These are phyloP conservation scores for Xiphophorus couchianus DNA, from an alignment of 2,113 vertebrate species.

Conservation along the genomic window DNA sequence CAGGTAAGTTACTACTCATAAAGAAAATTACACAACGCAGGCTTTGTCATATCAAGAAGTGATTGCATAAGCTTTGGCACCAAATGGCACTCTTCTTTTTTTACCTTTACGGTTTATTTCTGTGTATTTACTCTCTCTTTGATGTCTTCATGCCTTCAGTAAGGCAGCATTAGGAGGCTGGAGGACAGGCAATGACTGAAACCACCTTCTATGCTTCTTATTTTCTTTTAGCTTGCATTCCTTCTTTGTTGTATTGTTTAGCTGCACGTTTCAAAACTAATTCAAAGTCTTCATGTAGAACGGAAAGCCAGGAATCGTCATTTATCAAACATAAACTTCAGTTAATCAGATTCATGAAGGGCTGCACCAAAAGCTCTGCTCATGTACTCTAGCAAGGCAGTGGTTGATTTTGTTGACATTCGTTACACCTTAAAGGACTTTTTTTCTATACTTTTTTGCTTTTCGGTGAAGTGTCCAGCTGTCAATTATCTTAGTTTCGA, in stretches of 20 bases:
- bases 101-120: not conserved
- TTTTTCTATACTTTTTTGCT: not conserved
- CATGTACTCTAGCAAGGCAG: not conserved
- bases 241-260: not conserved
- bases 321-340: not conserved
- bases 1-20: not conserved
- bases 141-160: not conserved
- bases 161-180: not conserved
- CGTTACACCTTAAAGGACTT: not conserved
- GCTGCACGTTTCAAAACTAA: not conserved
- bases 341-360: not conserved
- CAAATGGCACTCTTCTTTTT: not conserved
- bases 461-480: not conserved
- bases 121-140: not conserved
- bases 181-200: not conserved
- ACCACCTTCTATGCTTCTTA: not conserved
- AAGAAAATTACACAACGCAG: not conserved
- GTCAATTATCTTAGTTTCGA: not conserved
- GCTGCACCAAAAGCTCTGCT: not conserved
- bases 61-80: slow-evolving; percentile 57
- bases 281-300: too few relatives aligned
- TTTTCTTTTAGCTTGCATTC: not conserved
- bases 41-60: not conserved
- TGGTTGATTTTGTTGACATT: not conserved
- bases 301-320: not conserved